A percentile compares a stretch with the other conserved stretches of the same genome.
phyloP scores from a whole-genome alignment of 2,888 invertebrate species.

The Xiphydria camelus region DNA sequence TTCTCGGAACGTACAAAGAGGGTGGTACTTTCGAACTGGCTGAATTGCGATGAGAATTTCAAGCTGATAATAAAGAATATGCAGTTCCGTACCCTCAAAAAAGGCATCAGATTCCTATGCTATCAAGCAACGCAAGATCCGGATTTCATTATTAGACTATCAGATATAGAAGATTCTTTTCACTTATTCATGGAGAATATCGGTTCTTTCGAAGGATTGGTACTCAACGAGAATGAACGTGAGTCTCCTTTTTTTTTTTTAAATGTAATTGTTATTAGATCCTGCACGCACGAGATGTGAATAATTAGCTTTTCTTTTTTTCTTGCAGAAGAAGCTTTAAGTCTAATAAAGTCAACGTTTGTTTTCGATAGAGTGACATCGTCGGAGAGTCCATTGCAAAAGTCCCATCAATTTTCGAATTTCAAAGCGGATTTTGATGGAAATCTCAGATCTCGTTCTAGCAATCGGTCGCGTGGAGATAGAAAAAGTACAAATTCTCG shows the following conservation, averaged over 20 bases:
- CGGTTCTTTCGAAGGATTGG: constrained; percentile 32
- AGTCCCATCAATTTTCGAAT: no score
- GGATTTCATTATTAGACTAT: constrained; percentile 40
- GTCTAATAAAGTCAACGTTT: constrained; percentile 40
- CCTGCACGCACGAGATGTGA: not conserved
- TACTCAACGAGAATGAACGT: constrained; percentile 45
- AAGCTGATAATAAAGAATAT: constrained; percentile 32
- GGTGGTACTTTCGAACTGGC: constrained; percentile 15
- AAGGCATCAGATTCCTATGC: constrained; percentile 46
- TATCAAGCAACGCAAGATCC: constrained; percentile 45
- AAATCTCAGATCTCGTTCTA: no score
- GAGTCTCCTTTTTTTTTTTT: constrained; percentile 21
- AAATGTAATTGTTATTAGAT: not conserved
- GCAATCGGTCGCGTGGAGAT: no score
- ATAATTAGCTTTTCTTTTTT: constrained; percentile 5
- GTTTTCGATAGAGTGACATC: constrained; percentile 33
- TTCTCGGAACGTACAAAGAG: constrained; percentile 6
- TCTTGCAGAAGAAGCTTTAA: constrained; percentile 40
- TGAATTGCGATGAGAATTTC: constrained; percentile 31
- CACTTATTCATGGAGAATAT: constrained; percentile 43
- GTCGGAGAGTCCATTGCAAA: constrained; percentile 13
- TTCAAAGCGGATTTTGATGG: no score
- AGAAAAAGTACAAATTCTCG: no score
- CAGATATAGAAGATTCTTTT: constrained; percentile 44
- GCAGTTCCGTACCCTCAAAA: constrained; percentile 37